A percentile compares a stretch with the other conserved stretches of the same genome.
Evolutionary conservation across 37 sponge, comb jelly and placozoan species (phyloP).

Genomic region (Ianthella basta): DNA sequence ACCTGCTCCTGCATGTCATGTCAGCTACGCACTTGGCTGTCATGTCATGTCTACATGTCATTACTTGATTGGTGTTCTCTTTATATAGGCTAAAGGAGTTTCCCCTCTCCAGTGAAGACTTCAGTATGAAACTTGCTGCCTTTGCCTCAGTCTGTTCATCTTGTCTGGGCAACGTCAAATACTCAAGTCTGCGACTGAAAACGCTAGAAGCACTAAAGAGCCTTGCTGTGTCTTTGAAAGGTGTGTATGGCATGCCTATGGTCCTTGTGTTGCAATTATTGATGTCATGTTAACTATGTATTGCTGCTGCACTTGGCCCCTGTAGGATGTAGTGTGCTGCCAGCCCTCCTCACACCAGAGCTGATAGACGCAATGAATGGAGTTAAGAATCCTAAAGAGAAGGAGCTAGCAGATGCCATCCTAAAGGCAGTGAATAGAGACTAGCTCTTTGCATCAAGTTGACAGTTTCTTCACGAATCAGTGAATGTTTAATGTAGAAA

Average conservation of each 20-base stretch:
- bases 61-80: background rate
- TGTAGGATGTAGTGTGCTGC: background rate
- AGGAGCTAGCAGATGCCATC: background rate
- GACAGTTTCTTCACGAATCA: too few species aligned
- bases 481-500: too few species aligned
- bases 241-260: slow-evolving; percentile 9
- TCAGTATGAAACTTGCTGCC: too few species aligned
- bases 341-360: background rate
- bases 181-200: slow-evolving; percentile 27
- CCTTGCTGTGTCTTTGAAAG: slow-evolving; percentile 7
- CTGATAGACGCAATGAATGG: background rate
- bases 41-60: too few species aligned
- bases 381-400: slow-evolving; percentile 5
- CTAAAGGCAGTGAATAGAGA: background rate
- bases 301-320: too few species aligned
- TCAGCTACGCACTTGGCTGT: too few species aligned
- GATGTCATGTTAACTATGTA: too few species aligned
- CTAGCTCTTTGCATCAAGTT: too few species aligned
- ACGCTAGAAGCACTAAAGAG: slow-evolving; percentile 38
- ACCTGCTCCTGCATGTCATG: too few species aligned
- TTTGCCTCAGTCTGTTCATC: background rate
- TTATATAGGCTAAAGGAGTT: too few species aligned
- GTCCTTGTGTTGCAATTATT: too few species aligned
- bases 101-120: too few species aligned
- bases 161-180: slow-evolving; percentile 41